Conservation (phyloP, 1,140 invertebrate genomes). For the Drosophila subpulchrella region DNA sequence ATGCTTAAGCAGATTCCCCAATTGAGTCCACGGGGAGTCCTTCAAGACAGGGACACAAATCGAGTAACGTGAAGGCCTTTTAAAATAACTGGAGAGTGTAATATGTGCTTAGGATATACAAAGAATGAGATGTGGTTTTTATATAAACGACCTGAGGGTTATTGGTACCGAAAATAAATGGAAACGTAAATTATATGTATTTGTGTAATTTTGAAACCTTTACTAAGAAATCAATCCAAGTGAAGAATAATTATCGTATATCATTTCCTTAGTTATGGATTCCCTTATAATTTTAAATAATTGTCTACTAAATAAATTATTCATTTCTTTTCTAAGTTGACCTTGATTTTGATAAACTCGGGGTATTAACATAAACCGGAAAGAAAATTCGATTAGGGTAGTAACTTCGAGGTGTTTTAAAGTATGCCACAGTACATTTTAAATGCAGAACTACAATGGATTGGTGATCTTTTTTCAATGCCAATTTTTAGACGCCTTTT, state of each 20-base stretch:
- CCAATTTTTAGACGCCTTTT: no score
- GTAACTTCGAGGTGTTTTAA: no score
- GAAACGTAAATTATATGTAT: neutral
- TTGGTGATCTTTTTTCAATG: no score
- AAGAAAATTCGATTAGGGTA: no score
- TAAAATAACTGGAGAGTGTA: slow-evolving; percentile 40
- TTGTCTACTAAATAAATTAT: neutral
- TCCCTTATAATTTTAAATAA: slow-evolving; percentile 4
- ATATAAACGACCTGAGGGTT: neutral
- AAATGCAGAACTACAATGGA: no score
- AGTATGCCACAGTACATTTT: no score
- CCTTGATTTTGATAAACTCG: neutral
- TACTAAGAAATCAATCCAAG: neutral
- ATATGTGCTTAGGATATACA: slow-evolving; percentile 23
- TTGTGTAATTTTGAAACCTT: neutral
- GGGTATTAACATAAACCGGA: no score
- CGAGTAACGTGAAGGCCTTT: slow-evolving; percentile 58
- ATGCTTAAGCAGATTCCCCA: slow-evolving; percentile 22
- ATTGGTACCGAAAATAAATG: slow-evolving; percentile 6
- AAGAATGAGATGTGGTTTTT: neutral
- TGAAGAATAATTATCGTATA: neutral
- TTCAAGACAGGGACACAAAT: slow-evolving; percentile 23
- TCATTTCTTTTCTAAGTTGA: neutral
- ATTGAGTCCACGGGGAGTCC: slow-evolving; percentile 32
- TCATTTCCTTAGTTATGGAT: neutral